A percentile compares a stretch with the other conserved stretches of the same genome.
Conservation (phyloP, 2,113 vertebrate genomes). For the Ellobius talpinus region DNA sequence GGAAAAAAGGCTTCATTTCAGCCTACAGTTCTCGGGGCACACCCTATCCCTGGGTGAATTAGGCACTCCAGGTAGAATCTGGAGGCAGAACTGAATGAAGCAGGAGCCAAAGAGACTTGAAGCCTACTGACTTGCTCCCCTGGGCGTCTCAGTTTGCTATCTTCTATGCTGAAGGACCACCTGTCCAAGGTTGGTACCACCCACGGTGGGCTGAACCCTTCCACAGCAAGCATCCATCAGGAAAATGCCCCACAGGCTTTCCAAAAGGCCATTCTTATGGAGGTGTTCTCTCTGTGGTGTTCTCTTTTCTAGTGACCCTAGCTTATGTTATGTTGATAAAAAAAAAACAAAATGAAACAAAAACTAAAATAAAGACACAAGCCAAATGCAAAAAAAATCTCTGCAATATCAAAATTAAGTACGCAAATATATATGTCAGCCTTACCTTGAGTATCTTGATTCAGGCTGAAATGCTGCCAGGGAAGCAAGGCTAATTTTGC, state of each 20-base stretch:
- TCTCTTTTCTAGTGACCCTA: neutral
- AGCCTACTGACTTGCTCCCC: neutral
- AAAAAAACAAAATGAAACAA: neutral
- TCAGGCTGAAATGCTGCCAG: conserved; percentile 27
- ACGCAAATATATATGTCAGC: neutral
- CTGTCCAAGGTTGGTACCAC: no score
- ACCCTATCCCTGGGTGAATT: neutral
- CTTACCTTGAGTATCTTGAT: neutral
- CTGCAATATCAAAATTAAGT: neutral
- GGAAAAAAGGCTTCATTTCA: neutral
- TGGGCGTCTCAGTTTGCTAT: neutral
- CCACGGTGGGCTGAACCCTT: neutral
- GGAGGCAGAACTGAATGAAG: neutral
- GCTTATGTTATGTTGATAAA: neutral
- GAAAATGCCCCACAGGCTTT: neutral
- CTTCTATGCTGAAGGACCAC: neutral
- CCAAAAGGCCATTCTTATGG: neutral
- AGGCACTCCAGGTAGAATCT: neutral
- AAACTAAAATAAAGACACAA: neutral
- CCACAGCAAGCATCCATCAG: neutral
- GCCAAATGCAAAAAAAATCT: neutral
- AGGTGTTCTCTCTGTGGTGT: no score
- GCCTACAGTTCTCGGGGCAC: neutral
- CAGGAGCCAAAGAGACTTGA: neutral
- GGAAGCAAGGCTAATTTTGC: conserved; percentile 53